These are phyloP conservation scores for Simalia tracyae DNA, from an alignment of 2,797 vertebrate species.

Conservation along the genomic window DNA sequence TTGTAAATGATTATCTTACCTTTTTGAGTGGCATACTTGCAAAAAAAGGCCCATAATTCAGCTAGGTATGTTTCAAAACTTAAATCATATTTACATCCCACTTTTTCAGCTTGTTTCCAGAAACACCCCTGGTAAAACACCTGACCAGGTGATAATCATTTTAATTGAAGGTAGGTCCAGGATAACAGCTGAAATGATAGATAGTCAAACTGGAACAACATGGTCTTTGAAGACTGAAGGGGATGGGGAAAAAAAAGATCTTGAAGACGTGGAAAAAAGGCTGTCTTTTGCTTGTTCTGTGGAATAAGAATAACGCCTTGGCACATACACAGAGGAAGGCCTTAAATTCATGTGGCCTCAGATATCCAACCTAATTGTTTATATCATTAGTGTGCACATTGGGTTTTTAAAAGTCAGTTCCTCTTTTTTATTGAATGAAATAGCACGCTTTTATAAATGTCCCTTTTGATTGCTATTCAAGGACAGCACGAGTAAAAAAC, in stretches of 20 bases:
- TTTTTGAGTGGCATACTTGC: neutral
- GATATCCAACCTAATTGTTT: neutral
- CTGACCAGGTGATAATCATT: neutral
- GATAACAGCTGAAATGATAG: neutral
- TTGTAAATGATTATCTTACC: neutral
- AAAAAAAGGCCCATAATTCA: neutral
- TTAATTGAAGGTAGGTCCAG: neutral
- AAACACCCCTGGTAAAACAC: neutral
- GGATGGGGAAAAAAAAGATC: no score
- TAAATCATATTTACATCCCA: neutral
- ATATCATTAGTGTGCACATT: neutral
- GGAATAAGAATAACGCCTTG: neutral
- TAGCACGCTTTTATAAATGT: constrained; percentile 42
- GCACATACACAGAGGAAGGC: neutral
- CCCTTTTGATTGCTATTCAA: constrained; percentile 41
- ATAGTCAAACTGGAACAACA: neutral
- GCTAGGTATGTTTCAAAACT: constrained; percentile 15
- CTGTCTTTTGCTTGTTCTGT: neutral
- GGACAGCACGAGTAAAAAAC: constrained; percentile 47
- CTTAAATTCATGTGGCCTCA: neutral
- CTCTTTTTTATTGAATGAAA: constrained; percentile 43
- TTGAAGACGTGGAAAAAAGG: neutral
- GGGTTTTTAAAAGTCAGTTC: neutral
- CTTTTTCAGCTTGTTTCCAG: neutral
- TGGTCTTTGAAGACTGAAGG: no score